These are phyloP conservation scores for Pheosia tremula DNA, from an alignment of 2,888 invertebrate species.

Conservation along the genomic window DNA sequence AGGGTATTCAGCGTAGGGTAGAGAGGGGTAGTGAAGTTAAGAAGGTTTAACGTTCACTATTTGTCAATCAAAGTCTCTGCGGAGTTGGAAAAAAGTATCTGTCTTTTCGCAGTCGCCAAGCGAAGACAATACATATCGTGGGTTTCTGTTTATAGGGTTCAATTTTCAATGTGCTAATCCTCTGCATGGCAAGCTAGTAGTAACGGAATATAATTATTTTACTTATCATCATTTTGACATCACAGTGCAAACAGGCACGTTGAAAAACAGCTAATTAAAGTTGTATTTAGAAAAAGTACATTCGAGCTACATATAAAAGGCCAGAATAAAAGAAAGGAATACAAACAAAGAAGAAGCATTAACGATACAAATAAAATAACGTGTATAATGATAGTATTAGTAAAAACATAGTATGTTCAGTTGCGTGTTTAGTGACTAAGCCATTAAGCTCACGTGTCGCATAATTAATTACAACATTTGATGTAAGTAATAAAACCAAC, in stretches of 20 bases:
- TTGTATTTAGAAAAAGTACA: too few relatives aligned
- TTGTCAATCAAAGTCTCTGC: conserved; percentile 45
- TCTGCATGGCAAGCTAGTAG: neutral
- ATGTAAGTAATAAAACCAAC: neutral
- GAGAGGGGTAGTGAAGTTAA: conserved; percentile 32
- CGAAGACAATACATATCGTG: conserved; percentile 15
- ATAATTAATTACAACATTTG: neutral
- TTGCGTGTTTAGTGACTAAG: neutral
- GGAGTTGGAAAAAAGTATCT: conserved; percentile 35
- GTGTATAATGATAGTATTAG: too few relatives aligned
- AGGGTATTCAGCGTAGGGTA: conserved; percentile 27
- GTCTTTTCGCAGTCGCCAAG: conserved; percentile 12
- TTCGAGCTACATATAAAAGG: too few relatives aligned
- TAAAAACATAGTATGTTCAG: too few relatives aligned
- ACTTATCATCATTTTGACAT: too few relatives aligned
- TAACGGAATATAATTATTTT: neutral
- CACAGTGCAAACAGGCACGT: too few relatives aligned
- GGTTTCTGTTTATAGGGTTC: conserved; percentile 5
- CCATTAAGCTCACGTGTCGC: neutral
- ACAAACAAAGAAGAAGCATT: too few relatives aligned
- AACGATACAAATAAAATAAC: too few relatives aligned
- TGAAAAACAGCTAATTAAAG: too few relatives aligned
- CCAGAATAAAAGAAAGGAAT: too few relatives aligned
- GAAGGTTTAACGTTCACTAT: conserved; percentile 42
- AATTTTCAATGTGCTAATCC: too few relatives aligned